Base-by-base conservation (phyloP, 2,888 invertebrate species). In the Phengaris alcon region DNA sequence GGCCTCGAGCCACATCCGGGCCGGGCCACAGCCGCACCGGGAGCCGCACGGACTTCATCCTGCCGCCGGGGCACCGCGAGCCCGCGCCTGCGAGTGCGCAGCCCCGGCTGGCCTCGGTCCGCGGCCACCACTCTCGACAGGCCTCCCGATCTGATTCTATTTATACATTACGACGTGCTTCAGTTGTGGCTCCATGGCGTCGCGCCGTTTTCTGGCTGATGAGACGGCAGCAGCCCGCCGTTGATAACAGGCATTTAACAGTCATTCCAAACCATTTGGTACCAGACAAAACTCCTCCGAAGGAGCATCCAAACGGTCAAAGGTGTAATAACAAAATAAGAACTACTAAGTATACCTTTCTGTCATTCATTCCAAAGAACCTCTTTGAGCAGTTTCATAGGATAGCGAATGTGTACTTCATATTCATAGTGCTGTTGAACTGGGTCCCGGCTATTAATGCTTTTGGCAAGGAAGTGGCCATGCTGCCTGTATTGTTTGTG, bases 311-410 rank as follows among this genome's bases (percentile, higher is more conserved):
- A 0, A 98, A 97, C 86, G 96, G 96, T n/a, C 93, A 95, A 74
- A 95, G 96, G 85, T 95, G 97, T 82, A 95, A 96, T 85, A 98
- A 98, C 88, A 95, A 96, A 91, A 96, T 98, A 85, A 95, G 97
- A 88, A 98, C 98, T 88, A 98, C 98, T 75, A 99, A 99, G 92
- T 99, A 99, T 90, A 98, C 98, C 46, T 86, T 98, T 77, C 93
- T 98, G 80, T 98, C 98, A 82, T 99, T 99, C 93, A 93, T 99
- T 85, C 99, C 99, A 76, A 97, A 98, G 90, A 99, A 99, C 92
- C 94, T 99, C 78, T 95, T 99, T 89, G 99, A 99, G 93, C 99
- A 99, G 93, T 99, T 99, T 90, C 99, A 99, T 91, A 96, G 99
- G 78, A 97, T 98, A 86, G 99, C 99, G 79, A 99, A 99, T 94